These are phyloP conservation scores for Catharus fuscescens DNA, from an alignment of 2,113 vertebrate species.

Conservation along the genomic window DNA sequence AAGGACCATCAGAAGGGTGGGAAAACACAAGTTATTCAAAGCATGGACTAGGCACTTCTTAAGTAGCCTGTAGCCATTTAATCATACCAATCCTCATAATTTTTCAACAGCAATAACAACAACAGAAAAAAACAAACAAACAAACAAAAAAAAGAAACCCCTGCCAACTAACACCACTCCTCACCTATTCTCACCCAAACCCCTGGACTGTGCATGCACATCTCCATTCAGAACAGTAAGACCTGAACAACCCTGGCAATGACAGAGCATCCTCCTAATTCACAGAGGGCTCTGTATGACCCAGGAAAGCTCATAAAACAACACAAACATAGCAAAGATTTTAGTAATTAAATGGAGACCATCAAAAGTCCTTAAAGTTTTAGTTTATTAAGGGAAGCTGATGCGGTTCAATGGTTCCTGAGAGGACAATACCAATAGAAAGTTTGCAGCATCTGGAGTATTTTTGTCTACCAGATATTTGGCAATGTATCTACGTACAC, in stretches of 20 bases:
- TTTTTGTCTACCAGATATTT: conserved; percentile 17
- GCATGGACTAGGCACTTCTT: not conserved
- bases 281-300: not conserved
- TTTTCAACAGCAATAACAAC: not conserved
- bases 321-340: not conserved
- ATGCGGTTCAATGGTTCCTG: conserved; percentile 14
- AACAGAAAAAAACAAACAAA: too few species aligned
- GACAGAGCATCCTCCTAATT: not conserved
- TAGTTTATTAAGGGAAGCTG: conserved; percentile 15
- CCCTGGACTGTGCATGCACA: not conserved
- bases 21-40: not conserved
- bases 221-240: not conserved
- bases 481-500: not conserved
- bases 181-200: not conserved
- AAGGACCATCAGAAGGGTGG: not conserved
- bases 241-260: not conserved
- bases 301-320: not conserved
- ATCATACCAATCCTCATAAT: not conserved
- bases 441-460: not conserved
- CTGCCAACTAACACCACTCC: not conserved
- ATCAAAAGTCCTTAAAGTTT: conserved; percentile 36
- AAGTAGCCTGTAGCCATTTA: not conserved
- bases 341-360: conserved; percentile 52
- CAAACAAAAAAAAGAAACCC: too few species aligned
- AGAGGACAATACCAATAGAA: not conserved